A percentile compares a stretch with the other conserved stretches of the same genome.
Evolutionary conservation across 2,888 invertebrate genomes (phyloP).

Genomic region (Labia minor): DNA sequence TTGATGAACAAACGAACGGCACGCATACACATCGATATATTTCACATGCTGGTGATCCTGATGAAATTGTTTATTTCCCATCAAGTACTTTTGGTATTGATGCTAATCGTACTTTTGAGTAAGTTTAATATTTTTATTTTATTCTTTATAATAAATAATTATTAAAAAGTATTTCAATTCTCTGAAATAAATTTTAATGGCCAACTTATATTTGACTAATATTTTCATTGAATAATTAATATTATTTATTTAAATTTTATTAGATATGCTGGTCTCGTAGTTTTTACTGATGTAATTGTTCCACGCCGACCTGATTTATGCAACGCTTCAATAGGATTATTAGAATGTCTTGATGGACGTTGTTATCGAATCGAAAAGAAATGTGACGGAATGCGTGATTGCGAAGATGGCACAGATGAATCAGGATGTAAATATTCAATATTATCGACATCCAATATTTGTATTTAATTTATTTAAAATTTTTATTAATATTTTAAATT

Average conservation of each 20-base stretch:
- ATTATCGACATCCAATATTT: neutral
- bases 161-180: neutral
- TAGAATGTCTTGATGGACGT: slow-evolving; percentile 68
- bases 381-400: slow-evolving; percentile 70
- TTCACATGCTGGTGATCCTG: slow-evolving; percentile 74
- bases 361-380: slow-evolving; percentile 65
- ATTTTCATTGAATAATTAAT: neutral
- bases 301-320: slow-evolving; percentile 57
- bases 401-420: slow-evolving; percentile 79
- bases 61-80: slow-evolving; percentile 75
- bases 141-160: slow-evolving; percentile 15
- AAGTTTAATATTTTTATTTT: slow-evolving; percentile 28
- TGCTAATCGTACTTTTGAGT: slow-evolving; percentile 87
- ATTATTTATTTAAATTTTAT: slow-evolving; percentile 23
- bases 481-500: neutral
- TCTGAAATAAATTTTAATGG: too few relatives aligned
- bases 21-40: slow-evolving; percentile 75
- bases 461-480: neutral
- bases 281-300: slow-evolving; percentile 79
- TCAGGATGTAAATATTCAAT: slow-evolving; percentile 49
- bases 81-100: slow-evolving; percentile 86
- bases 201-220: neutral
- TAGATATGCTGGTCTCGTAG: slow-evolving; percentile 63
- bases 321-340: slow-evolving; percentile 59
- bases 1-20: slow-evolving; percentile 76